Percentiles rank a stretch among this genome's conserved stretches.
Evolutionary conservation across 2,888 invertebrate species (phyloP).

Genomic region (Beris chalybata): DNA sequence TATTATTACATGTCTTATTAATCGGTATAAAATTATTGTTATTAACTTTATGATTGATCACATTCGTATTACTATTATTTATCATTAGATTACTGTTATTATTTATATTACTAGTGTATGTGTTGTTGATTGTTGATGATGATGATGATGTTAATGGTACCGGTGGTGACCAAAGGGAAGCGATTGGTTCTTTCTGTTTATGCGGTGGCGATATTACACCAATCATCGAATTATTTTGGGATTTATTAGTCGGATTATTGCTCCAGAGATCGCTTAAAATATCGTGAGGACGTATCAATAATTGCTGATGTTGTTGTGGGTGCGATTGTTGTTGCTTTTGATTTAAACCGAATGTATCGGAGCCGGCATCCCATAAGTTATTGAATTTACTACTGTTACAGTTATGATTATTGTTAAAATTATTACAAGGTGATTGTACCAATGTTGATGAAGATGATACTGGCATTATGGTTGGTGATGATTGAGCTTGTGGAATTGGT

Average conservation of each 20-base stretch:
- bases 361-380: slow-evolving; percentile 49
- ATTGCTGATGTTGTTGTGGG: slow-evolving; percentile 14
- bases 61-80: slow-evolving; percentile 35
- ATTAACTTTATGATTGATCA: slow-evolving; percentile 34
- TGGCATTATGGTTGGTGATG: slow-evolving; percentile 23
- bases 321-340: slow-evolving; percentile 37
- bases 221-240: slow-evolving; percentile 35
- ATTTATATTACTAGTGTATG: neutral
- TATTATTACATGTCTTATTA: slow-evolving; percentile 29
- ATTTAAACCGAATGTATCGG: slow-evolving; percentile 27
- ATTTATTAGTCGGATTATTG: slow-evolving; percentile 41
- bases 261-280: slow-evolving; percentile 53
- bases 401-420: neutral
- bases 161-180: slow-evolving; percentile 34
- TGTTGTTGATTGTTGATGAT: neutral
- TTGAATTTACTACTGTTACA: slow-evolving; percentile 44
- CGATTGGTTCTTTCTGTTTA: slow-evolving; percentile 33
- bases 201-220: slow-evolving; percentile 2
- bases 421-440: neutral
- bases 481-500: slow-evolving; percentile 31
- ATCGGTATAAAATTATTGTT: slow-evolving; percentile 26
- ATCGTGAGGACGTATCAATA: slow-evolving; percentile 42
- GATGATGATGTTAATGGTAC: neutral
- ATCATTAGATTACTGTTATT: slow-evolving; percentile 30
- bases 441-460: slow-evolving; percentile 8